Conservation (phyloP, 2,113 vertebrate species). For the Neodon shergylaensis region DNA sequence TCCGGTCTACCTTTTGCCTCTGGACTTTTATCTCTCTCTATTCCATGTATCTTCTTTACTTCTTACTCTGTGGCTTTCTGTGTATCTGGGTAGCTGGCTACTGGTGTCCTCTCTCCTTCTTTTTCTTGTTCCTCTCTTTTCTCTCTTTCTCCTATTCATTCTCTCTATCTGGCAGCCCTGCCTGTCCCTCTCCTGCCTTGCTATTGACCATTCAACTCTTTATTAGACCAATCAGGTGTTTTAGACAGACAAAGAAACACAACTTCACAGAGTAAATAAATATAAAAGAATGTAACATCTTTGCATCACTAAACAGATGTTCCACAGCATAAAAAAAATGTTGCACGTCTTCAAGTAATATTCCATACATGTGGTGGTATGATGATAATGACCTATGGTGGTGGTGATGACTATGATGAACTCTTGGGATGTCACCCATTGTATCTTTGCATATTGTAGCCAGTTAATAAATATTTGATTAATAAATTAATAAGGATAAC, state of each 20-base stretch:
- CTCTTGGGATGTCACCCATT: neutral
- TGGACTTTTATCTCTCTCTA: neutral
- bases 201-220: neutral
- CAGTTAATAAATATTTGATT: neutral
- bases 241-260: neutral
- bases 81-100: neutral
- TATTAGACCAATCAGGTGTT: neutral
- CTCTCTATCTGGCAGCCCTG: neutral
- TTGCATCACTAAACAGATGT: neutral
- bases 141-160: neutral
- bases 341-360: neutral
- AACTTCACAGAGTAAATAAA: neutral
- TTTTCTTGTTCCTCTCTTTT: neutral
- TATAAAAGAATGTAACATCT: neutral
- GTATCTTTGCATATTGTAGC: neutral
- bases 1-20: neutral
- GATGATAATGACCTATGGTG: too few species aligned
- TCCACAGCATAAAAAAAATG: neutral
- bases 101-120: neutral
- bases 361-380: neutral
- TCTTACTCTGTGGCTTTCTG: neutral
- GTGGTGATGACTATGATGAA: neutral
- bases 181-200: neutral
- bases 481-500: neutral
- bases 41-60: neutral